Percentiles rank a stretch among this genome's conserved stretches.
phyloP scores from a whole-genome alignment of 2,113 vertebrate genomes.

The Oriolus oriolus region DNA sequence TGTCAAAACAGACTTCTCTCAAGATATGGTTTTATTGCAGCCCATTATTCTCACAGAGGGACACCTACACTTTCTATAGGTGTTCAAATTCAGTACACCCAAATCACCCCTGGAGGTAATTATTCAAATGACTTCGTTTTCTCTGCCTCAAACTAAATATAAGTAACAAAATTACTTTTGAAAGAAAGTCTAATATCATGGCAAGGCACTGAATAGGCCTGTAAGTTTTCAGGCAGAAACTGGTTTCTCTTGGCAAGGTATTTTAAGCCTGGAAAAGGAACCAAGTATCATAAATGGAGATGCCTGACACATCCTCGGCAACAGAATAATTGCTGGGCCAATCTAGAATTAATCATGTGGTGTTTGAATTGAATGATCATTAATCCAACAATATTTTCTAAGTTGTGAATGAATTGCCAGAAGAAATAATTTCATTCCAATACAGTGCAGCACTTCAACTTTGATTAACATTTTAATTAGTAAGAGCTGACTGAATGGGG shows the following conservation, averaged over 20 bases:
- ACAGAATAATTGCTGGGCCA: slow-evolving; percentile 49
- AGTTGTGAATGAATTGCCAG: slow-evolving; percentile 60
- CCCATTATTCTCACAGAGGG: not conserved
- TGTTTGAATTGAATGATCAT: slow-evolving; percentile 61
- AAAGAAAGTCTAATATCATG: not conserved
- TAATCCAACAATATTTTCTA: slow-evolving; percentile 58
- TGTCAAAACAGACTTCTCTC: not conserved
- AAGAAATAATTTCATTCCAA: slow-evolving; percentile 48
- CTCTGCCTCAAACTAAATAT: not conserved
- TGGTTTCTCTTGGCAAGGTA: slow-evolving; percentile 39
- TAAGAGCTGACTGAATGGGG: slow-evolving; percentile 24
- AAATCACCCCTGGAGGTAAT: not conserved
- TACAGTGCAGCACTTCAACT: not conserved
- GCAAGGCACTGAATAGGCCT: not conserved
- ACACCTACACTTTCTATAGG: not conserved
- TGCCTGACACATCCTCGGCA: slow-evolving; percentile 25
- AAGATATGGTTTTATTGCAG: not conserved
- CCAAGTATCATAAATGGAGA: slow-evolving; percentile 50
- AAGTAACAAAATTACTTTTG: not conserved
- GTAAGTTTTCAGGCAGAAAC: slow-evolving; percentile 33
- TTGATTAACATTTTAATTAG: slow-evolving; percentile 67
- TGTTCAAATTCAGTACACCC: not conserved
- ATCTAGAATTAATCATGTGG: slow-evolving; percentile 46
- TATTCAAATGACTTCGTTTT: not conserved
- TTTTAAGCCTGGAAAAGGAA: slow-evolving; percentile 40